phyloP scores from a whole-genome alignment of 2,888 invertebrate species.

The Zele albiditarsus region DNA sequence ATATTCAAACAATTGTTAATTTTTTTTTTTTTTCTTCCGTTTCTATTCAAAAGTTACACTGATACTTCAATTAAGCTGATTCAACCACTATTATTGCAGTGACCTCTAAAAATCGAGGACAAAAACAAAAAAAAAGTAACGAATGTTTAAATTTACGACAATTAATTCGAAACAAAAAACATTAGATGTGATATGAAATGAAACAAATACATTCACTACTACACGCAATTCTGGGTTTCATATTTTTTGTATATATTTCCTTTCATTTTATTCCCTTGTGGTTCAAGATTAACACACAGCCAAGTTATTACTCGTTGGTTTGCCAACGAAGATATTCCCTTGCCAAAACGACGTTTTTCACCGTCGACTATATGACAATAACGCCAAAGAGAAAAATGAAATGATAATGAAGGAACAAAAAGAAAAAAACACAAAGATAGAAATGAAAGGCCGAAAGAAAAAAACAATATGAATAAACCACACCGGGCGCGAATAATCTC shows the following conservation, averaged over 20 bases:
- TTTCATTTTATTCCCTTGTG: background rate
- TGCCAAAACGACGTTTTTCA: constrained; percentile 33
- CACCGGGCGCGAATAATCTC: constrained; percentile 3
- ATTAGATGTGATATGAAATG: background rate
- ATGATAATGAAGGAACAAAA: background rate
- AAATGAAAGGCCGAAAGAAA: background rate
- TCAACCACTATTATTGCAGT: background rate
- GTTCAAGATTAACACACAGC: constrained; percentile 30
- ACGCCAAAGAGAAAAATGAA: background rate
- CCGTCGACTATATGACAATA: background rate
- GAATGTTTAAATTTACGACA: too few relatives aligned
- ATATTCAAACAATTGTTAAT: background rate
- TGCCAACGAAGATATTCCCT: constrained; percentile 33
- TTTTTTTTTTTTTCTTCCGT: background rate
- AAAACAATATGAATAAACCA: background rate
- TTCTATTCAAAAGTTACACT: background rate
- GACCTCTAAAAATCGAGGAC: background rate
- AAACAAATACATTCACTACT: background rate
- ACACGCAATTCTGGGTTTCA: background rate
- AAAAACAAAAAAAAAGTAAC: background rate
- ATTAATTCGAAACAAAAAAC: background rate
- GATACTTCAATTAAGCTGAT: background rate
- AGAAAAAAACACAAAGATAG: constrained; percentile 6
- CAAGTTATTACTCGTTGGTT: constrained; percentile 33
- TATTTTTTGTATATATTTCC: background rate